Base-by-base conservation (phyloP, 2,888 invertebrate genomes). In the Artemia sinica region DNA sequence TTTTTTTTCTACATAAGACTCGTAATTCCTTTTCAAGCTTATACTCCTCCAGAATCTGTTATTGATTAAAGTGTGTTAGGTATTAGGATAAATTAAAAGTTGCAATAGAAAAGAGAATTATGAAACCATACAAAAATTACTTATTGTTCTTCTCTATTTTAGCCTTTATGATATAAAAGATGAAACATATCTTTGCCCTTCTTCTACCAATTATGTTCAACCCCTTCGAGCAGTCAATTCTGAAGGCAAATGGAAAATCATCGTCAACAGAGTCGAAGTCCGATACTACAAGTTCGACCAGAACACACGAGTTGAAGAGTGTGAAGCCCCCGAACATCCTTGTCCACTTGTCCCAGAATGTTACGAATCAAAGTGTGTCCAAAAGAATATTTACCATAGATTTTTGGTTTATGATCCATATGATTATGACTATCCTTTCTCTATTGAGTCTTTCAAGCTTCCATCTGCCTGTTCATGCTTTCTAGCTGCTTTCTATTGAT, bases 371-470 rank as follows among this genome's bases (percentile, higher is more conserved):
- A 71, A 71, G 50, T 74, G 74, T 66, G 69, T 73, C 49, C 74
- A 74, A 71, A 74, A 74, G 70, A 71, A 70, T 68, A 69, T 73
- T 67, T 74, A 74, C 71, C 74, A 74, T 69, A 71, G 74, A 14
- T 73, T 74, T 71, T 71, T 74, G 67, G 72, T 73, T 68, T 74
- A 71, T 69, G 73, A 74, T 68, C 71, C 74, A 13, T 73, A 72
- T 65, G 73, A 75, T 67, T 71, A 73, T 65, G 73, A 74, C 70
- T 74, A 73, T 69, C 75, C 74, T 12, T 75, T 75, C 72, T 72
- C 73, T 51, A 72, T 75, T 52, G 75, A 73, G 66, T 72, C 68
- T 51, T 75, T 75, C 72, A 72, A 73, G 70, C 70, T 75, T 50
- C 74, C 74, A 9, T 71, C 73, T 52, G 70, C 72, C 66, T 75